Base-by-base conservation (phyloP, 2,888 invertebrate species). In the Macaria liturata region DNA sequence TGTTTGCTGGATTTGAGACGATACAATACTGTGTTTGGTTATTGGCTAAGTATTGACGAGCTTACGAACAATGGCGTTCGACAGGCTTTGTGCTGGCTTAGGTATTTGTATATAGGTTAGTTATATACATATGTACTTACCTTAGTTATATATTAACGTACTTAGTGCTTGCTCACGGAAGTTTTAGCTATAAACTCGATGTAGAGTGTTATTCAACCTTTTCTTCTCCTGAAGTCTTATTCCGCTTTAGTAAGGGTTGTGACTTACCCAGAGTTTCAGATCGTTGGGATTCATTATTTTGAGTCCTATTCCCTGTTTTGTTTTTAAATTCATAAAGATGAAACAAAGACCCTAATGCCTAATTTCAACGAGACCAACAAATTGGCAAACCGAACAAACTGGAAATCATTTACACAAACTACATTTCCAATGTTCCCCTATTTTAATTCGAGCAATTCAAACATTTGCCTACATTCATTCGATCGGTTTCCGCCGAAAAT, bases 1-100 rank as follows among this genome's bases (percentile, higher is more conserved):
- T 67, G 67, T 65, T 67, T 67, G 64, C 58, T 34, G 57, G 64
- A 66, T 64, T 63, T 64, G 60, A 63, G 60, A 61, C 50, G 67
- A 66, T 59, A 61, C 61, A 61, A 62, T 59, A 40, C 50, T 48
- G 49, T 64, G 54, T 63, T 66, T 64, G 56, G 47, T 37, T 60
- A 60, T 60, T 60, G 59, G 55, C 59, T 60, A 55, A 60, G 59
- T 60, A 60, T 60, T 55, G 59, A 55, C 59, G n/a, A 52, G 45
- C 44, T 53, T 52, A 46, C 7, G 46, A 55, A 55, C 59, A 60
- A 55, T 60, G 32, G 51, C 34, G 20, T 49, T 37, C 32, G 39
- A 20, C 31, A 7, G 46, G 20, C 48, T 46, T 46, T 59, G 48
- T 51, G 1, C 32, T 8, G 8, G 31, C 30, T 42, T n/a, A n/a